A percentile compares a stretch with the other conserved stretches of the same genome.
Conservation (phyloP, 2,113 vertebrate genomes). For the Campylorhamphus procurvoides region DNA sequence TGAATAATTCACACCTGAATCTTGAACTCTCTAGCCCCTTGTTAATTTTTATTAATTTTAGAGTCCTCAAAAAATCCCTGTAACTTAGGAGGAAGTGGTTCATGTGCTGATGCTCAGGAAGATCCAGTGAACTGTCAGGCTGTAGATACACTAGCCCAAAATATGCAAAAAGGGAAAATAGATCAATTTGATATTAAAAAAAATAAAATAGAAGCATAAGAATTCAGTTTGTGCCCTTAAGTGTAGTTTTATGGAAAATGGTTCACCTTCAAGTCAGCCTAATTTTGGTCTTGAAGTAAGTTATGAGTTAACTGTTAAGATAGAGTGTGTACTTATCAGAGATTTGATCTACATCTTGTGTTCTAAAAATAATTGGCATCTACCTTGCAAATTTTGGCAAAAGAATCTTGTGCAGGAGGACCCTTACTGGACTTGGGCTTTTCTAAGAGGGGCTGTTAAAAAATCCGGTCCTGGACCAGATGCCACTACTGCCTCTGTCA, state of each 20-base stretch:
- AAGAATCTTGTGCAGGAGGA: not conserved
- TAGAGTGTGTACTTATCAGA: not conserved
- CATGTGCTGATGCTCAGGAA: not conserved
- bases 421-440: accelerated
- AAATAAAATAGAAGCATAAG: not conserved
- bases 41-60: not conserved
- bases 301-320: not conserved
- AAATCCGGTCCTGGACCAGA: not conserved
- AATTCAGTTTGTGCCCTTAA: not conserved
- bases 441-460: not conserved
- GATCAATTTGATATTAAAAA: not conserved
- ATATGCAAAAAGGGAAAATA: not conserved
- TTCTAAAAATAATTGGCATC: not conserved
- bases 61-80: not conserved
- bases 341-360: not conserved
- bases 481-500: not conserved
- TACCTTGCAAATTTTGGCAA: too few relatives aligned
- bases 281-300: not conserved
- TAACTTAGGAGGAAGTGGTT: not conserved
- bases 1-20: not conserved
- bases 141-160: not conserved
- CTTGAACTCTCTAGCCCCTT: not conserved
- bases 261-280: not conserved
- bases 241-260: not conserved
- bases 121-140: not conserved